Evolutionary conservation across 1,140 invertebrate genomes (phyloP).

Genomic region (Eueides isabella): DNA sequence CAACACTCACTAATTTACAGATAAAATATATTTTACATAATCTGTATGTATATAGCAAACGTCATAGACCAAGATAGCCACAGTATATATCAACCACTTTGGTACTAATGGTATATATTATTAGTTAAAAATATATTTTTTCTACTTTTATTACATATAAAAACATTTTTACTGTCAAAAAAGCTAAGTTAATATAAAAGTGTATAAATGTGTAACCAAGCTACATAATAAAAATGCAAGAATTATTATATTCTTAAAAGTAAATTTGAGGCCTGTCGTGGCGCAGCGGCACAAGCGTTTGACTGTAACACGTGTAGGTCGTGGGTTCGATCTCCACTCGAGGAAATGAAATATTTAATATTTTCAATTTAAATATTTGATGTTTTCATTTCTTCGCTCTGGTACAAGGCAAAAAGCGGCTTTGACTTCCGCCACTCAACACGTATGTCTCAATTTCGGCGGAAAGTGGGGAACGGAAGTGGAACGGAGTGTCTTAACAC

Average conservation of each 20-base stretch:
- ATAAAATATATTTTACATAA: background rate
- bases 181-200: background rate
- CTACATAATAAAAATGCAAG: background rate
- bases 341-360: no score
- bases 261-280: no score
- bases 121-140: background rate
- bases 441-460: no score
- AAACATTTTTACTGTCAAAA: slow-evolving; percentile 3
- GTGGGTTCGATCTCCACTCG: no score
- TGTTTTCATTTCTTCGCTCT: no score
- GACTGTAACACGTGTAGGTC: no score
- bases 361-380: no score
- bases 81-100: background rate
- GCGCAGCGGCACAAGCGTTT: no score
- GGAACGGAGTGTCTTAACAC: no score
- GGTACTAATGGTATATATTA: slow-evolving; percentile 1
- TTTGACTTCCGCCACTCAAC: no score
- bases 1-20: background rate
- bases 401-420: no score
- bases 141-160: background rate
- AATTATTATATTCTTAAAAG: background rate
- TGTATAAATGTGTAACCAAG: background rate
- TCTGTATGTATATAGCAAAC: background rate
- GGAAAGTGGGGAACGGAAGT: no score
- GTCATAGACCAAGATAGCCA: background rate